Evolutionary conservation across 1,140 invertebrate species (phyloP), one percentile per base, ranked within the genome.

Genomic region (Psix sp.): DNA sequence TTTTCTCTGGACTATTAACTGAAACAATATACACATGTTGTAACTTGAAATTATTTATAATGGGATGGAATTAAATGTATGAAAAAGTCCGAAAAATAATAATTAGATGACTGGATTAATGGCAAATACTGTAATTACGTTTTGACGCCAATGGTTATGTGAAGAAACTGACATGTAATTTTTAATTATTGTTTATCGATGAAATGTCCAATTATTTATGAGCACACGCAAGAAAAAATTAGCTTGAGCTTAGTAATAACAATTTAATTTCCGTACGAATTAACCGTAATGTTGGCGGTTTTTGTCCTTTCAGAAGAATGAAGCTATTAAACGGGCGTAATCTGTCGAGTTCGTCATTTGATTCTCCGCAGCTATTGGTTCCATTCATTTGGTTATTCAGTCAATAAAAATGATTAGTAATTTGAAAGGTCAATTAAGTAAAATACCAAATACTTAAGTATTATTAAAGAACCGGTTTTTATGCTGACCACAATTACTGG

Each of bases 341-440:
- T 24, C 15, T 31, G 48, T 38, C 14, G 39, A 38, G 14, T 31
- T 39, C 36, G 29, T 56, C 18, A 29, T 63, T 57, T 33, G 13
- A 42, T 65, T 63, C 46, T 59, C 21, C n/a, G 48, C 52, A 48
- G 16, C 46, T 29, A 65, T 26, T 45, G 36, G 38, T 43, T 31
- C 36, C 24, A 15, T 20, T 39, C 29, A 46, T 33, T 46, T 38
- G 38, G 54, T 35, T 52, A 38, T 21, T 48, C 31, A 49, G 49
- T 54, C 51, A 71, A 63, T 66, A 36, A 57, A 79, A 77, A 76
- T 72, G 52, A 78, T 78, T 56, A 76, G 15, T 66, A 54, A 75
- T 63, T 76, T 48, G 51, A 60, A 66, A 59, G 63, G 39, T 75
- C 67, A 78, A 79, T 76, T 68, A 54, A 56, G 43, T 15, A 52